Evolutionary conservation across 2,797 vertebrate species (phyloP), one percentile per base, ranked within the genome.

Genomic region (Sebastes steindachneri): DNA sequence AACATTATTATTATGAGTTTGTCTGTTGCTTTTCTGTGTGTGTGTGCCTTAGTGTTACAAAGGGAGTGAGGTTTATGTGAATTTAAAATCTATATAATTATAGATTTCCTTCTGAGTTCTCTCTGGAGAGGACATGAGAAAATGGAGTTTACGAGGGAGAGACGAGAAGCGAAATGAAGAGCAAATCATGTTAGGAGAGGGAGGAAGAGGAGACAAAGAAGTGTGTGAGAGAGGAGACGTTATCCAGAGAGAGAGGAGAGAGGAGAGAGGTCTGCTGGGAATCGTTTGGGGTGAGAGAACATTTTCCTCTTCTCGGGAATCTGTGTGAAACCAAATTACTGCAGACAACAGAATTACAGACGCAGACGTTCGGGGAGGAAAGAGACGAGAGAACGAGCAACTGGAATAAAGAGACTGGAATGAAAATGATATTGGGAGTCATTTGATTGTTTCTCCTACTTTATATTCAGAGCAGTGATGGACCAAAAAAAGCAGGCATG

Each of bases 321-420:
- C 78, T 48, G 71, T 73, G 85, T 76, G 81, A 91, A 91, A 91
- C 83, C 84, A 89, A 86, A 90, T 92, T 88, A 91, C 75, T 83
- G 82, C 17, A 57, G 86, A 88, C 88, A 86, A 85, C 81, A 85
- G 86, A 77, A 84, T 85, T 73, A 87, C 64, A 71, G 69, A 75
- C n/a, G 45, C 68, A 73, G 71, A 83, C 77, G 29, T 77, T 76
- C 54, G 15, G 51, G 51, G 63, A 58, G 41, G 33, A 37, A 37
- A 66, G 62, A 57, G 67, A 73, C 11, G 23, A 66, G 66, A 25
- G 35, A 76, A 58, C 45, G 64, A 75, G 58, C 53, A 64, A 35
- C 29, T 7, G 29, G 7, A 7, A 29, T 7, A 67, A 23, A 28
- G 62, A 72, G 75, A 70, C 29, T 35, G 67, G 84, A 84, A 86